Conservation (phyloP, 2,113 vertebrate genomes). For the Charina bottae region DNA sequence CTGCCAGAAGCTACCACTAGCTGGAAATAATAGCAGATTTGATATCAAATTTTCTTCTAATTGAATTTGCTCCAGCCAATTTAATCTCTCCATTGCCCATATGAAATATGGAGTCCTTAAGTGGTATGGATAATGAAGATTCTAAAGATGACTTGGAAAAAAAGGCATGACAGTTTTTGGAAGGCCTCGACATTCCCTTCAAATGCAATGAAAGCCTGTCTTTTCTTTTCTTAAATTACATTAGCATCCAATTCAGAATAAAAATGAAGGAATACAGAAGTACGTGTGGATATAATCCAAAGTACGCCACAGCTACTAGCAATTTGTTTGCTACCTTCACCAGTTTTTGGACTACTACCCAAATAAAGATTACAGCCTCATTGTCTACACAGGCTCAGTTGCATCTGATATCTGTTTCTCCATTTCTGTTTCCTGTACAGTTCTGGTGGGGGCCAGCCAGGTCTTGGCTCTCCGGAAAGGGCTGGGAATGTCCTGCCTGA, state of each 20-base stretch:
- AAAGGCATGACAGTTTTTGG: background rate
- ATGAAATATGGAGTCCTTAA: background rate
- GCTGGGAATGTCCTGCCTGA: too few species aligned
- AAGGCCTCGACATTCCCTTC: conserved; percentile 1
- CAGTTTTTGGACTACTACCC: background rate
- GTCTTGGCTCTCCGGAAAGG: too few species aligned
- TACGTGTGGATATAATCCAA: background rate
- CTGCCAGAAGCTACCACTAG: conserved; percentile 15
- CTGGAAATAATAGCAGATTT: background rate
- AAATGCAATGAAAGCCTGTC: background rate
- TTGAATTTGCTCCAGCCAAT: background rate
- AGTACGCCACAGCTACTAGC: background rate
- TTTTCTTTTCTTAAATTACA: background rate
- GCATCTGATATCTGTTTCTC: background rate
- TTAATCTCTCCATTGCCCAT: background rate
- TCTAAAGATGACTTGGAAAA: background rate
- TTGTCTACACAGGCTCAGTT: conserved; percentile 1
- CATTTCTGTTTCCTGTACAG: too few species aligned
- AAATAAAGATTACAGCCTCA: background rate
- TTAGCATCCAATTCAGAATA: background rate
- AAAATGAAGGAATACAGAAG: background rate
- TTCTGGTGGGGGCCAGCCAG: too few species aligned
- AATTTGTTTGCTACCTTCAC: background rate
- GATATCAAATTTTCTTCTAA: conserved; percentile 24
- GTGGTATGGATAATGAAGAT: conserved; percentile 13